A percentile compares a stretch with the other conserved stretches of the same genome.
These are phyloP conservation scores for Boleophthalmus pectinirostris DNA, from an alignment of 2,113 vertebrate genomes.

Conservation along the genomic window DNA sequence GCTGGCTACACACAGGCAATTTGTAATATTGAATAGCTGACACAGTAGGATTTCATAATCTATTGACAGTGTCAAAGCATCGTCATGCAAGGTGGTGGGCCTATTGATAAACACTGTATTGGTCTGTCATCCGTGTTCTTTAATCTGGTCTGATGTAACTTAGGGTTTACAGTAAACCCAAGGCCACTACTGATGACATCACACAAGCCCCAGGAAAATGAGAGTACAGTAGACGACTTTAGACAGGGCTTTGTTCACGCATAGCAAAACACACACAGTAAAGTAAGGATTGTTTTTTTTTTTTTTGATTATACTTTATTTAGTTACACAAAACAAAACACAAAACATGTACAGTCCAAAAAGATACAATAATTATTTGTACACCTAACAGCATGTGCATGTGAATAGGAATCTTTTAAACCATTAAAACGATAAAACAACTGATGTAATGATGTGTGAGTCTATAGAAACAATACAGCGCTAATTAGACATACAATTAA, in stretches of 20 bases:
- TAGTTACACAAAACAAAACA: not conserved
- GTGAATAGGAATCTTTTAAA: not conserved
- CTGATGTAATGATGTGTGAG: not conserved
- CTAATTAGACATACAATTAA: not conserved
- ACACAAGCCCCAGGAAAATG: constrained; percentile 23
- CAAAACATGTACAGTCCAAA: not conserved
- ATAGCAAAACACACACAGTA: constrained; percentile 13
- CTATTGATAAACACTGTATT: constrained; percentile 60
- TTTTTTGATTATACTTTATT: constrained; percentile 27
- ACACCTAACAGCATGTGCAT: not conserved
- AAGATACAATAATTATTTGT: not conserved
- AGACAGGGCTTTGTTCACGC: not conserved
- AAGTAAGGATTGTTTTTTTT: not conserved
- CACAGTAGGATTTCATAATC: constrained; percentile 68
- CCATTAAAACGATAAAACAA: not conserved
- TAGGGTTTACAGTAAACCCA: constrained; percentile 25
- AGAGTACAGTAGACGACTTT: not conserved
- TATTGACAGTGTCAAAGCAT: constrained; percentile 65
- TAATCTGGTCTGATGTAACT: constrained; percentile 45
- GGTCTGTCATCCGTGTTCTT: constrained; percentile 46
- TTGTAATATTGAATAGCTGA: constrained; percentile 76
- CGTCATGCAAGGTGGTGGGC: constrained; percentile 55
- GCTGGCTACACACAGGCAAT: constrained; percentile 58
- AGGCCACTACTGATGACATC: constrained; percentile 66
- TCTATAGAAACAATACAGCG: not conserved